A percentile compares a stretch with the other conserved stretches of the same genome.
Evolutionary conservation across 2,113 vertebrate genomes (phyloP).

Genomic region (Bubo bubo): DNA sequence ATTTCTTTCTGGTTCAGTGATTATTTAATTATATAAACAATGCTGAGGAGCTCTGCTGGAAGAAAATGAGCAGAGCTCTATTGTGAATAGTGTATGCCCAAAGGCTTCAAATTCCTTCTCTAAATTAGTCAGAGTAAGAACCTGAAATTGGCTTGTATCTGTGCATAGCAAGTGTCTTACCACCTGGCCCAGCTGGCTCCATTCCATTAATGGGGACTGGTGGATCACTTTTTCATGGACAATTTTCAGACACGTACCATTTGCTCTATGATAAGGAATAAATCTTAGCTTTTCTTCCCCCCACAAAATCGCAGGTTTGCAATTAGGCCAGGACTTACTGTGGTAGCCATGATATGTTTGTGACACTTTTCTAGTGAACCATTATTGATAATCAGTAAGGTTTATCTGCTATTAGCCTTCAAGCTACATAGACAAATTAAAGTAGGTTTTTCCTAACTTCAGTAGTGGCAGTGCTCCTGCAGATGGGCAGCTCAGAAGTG

Average conservation of each 20-base stretch:
- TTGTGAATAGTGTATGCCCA: background rate
- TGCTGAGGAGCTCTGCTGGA: background rate
- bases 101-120: background rate
- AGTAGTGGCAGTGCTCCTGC: background rate
- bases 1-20: background rate
- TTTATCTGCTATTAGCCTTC: background rate
- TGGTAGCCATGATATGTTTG: background rate
- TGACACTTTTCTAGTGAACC: background rate
- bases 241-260: background rate
- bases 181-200: background rate
- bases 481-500: background rate
- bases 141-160: background rate
- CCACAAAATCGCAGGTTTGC: fast-evolving
- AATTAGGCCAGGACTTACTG: background rate
- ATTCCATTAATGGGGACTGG: background rate
- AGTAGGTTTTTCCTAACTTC: background rate
- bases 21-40: background rate
- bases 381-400: background rate
- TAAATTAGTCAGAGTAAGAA: background rate
- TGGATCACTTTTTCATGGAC: background rate
- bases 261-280: background rate
- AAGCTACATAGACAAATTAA: background rate
- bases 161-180: background rate
- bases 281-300: background rate
- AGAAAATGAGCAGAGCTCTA: background rate